phyloP scores from a whole-genome alignment of 92 coral and sea anemone genomes.

The Porites rus region DNA sequence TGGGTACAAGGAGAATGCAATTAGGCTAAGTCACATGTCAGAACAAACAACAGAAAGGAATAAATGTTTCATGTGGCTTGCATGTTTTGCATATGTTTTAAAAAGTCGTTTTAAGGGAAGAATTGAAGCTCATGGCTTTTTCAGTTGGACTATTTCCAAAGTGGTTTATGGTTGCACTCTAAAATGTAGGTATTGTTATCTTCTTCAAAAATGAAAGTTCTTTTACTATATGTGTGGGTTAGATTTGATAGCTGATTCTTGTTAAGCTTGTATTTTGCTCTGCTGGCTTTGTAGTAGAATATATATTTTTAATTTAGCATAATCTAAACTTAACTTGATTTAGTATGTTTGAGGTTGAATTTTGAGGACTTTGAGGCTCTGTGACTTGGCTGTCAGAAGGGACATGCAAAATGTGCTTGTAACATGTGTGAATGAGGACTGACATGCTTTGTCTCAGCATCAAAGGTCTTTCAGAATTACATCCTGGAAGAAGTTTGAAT shows the following conservation, averaged over 20 bases:
- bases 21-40: constrained; percentile 95
- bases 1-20: constrained; percentile 90
- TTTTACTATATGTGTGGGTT: constrained; percentile 27
- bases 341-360: constrained; percentile 38
- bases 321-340: constrained; percentile 73
- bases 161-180: constrained; percentile 32
- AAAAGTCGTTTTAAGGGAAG: constrained; percentile 80
- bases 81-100: constrained; percentile 96
- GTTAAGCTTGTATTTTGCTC: constrained; percentile 46
- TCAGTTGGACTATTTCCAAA: constrained; percentile 35
- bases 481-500: constrained; percentile 44
- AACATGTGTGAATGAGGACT: constrained; percentile 17
- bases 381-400: background rate
- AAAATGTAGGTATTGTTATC: constrained; percentile 62
- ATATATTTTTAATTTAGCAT: constrained; percentile 87
- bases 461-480: background rate
- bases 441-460: constrained; percentile 29
- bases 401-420: background rate
- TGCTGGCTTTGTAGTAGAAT: constrained; percentile 49
- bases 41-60: constrained; percentile 82
- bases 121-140: constrained; percentile 69
- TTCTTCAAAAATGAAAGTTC: constrained; percentile 19
- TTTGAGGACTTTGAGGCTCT: background rate
- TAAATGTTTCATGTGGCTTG: constrained; percentile 97
- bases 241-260: constrained; percentile 39